Evolutionary conservation across 2,113 vertebrate species (phyloP), one percentile per base, ranked within the genome.

Genomic region (Telmatochromis sp.): DNA sequence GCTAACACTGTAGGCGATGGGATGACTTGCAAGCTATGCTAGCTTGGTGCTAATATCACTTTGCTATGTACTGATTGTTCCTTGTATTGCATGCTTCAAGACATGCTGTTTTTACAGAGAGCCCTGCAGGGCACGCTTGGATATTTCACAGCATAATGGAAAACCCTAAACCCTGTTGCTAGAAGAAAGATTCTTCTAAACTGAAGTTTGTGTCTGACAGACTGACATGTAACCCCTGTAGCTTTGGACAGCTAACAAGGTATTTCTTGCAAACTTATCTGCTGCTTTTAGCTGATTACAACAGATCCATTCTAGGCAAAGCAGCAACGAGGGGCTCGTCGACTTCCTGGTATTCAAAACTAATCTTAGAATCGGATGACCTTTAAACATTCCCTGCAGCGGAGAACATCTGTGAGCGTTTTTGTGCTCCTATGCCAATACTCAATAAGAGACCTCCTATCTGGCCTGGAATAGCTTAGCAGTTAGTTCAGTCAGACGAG

Each of bases 391-490:
- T 3, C 12, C 63, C 80, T 87, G 55, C 54, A 86, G 63, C 26
- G 13, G 33, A 47, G 31, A 89, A 89, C 85, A 89, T 89, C 35
- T 45, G 65, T 87, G 51, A 81, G 42, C 10, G 57, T 90, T 91
- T 88, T 91, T 19, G 40, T 89, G 84, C 81, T 78, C 57, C 57
- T 89, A 54, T 33, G 80, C 87, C 80, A 85, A 75, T 83, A 87
- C 86, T 85, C 90, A 84, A 81, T 87, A 81, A 60, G 57, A 58
- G 86, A 86, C 75, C 71, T 89, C 87, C 92, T 90, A 81, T 92
- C 93, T 85, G 81, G 85, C 60, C 81, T 31, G 84, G 83, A 28
- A 50, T 80, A 58, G 83, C 73, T 92, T 37, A 84, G 89, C 14
- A 75, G 40, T 73, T 45, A 47, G 68, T 73, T 47, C 40, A 73